Base-by-base conservation (phyloP, 2,113 vertebrate genomes). In the Tenebrosternarchus preto region DNA sequence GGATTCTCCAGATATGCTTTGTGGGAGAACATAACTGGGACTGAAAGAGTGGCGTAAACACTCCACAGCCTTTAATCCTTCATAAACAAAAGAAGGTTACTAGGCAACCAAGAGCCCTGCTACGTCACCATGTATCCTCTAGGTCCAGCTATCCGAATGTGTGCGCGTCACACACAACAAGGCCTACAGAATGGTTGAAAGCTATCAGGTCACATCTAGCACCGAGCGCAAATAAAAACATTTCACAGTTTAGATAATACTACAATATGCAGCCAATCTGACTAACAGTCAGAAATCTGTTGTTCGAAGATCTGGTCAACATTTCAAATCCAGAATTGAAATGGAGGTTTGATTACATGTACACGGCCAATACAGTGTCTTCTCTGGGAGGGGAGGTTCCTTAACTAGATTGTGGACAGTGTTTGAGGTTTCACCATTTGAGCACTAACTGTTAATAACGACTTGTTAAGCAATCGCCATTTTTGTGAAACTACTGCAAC, bases 51-150 rank as follows among this genome's bases (percentile, higher is more conserved):
- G 17, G 4, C n/a, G n/a, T n/a, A n/a, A n/a, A n/a, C n/a, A n/a
- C n/a, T n/a, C 39, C 0, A 3, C 53, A 4, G 19, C 33, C 9
- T 50, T 19, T 33, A 29, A 56, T 55, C 39, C 46, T 31, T 73
- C 36, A 60, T 33, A 60, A 82, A 83, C 63, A 78, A 73, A 64
- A 22, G 19, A 3, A 33, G 55, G 81, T 83, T 24, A 78, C 81
- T 70, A 68, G 76, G 81, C 60, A 69, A 83, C 81, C 9, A 20
- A 68, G 7, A 57, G 63, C 81, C 24, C 43, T 29, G 11, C 6
- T 59, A 33, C 53, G 53, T 81, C 73, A 81, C 73, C 17, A 27
- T 11, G n/a, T 63, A 59, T 81, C 56, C 27, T 16, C n/a, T 67
- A 57, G 71, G 66, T 60, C 36, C 31, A 24, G 29, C 69, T 72